Evolutionary conservation across 1,140 invertebrate species (phyloP), one percentile per base, ranked within the genome.

Genomic region (Zophobas morio): DNA sequence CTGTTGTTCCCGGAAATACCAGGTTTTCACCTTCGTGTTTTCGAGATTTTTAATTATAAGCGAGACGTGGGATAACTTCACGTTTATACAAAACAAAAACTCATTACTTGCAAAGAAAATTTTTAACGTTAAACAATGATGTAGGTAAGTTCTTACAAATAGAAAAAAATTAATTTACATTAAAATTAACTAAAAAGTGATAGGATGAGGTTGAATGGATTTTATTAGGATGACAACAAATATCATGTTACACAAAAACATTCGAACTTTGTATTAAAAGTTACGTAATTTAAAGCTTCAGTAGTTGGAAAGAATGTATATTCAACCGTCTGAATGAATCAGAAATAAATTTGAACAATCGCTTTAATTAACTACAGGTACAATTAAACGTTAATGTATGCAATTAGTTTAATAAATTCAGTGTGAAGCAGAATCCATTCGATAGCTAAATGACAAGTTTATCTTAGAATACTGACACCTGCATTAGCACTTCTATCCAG

Each of bases 391-490:
- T 36, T 42, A 66, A 66, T 46, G 3, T 66, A 66, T 66, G 60
- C 60, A 47, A n/a, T 66, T 47, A 42, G 6, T 42, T 66, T 66
- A 66, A 66, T 42, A 66, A n/a, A 66, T 66, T 66, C 60, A 42
- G 37, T 39, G 60, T 66, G 60, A 66, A 66, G 42, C 39, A 66
- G 60, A 36, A 42, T 66, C 33, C 8, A 66, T 66, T 66, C 39
- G 39, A 66, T 66, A 37, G 56, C 8, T 66, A 40, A 66, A 66
- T 42, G 60, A 66, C 60, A 66, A 66, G 37, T 66, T 66, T 40
- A 66, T 66, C 60, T 66, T 4, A 40, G 33, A 66, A 20, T 40
- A n/a, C 60, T 66, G 56, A 66, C 60, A 66, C 60, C 60, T 66
- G 60, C 39, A 66, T 66, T 66, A 66, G 37, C 60, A 66, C 60